These are phyloP conservation scores for Gavialis gangeticus DNA, from an alignment of 2,113 vertebrate genomes.

Conservation along the genomic window DNA sequence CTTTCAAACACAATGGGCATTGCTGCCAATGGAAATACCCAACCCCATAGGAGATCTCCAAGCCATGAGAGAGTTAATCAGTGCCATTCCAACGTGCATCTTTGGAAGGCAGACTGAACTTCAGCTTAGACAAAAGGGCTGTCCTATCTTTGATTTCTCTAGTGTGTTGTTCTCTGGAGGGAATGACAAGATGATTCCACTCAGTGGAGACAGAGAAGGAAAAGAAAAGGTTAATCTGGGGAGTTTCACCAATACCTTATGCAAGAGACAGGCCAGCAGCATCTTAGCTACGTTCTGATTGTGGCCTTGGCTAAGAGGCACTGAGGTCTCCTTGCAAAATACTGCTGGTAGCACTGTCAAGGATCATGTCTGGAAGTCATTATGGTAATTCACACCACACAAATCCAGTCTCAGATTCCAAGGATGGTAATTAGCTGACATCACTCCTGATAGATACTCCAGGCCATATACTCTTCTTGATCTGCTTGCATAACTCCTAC, in stretches of 20 bases:
- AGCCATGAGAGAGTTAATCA: slow-evolving; percentile 51
- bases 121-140: slow-evolving; percentile 35
- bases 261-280: slow-evolving; percentile 43
- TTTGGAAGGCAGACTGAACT: slow-evolving; percentile 23
- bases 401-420: slow-evolving; percentile 38
- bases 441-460: slow-evolving; percentile 41
- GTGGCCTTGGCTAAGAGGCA: slow-evolving; percentile 13
- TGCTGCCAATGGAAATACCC: slow-evolving; percentile 72
- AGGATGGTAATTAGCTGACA: slow-evolving; percentile 36
- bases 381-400: slow-evolving; percentile 40
- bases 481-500: background rate
- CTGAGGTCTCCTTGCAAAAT: slow-evolving; percentile 45
- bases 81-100: slow-evolving; percentile 43
- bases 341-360: slow-evolving; percentile 48
- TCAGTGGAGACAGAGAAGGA: slow-evolving; percentile 2
- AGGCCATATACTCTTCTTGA: background rate
- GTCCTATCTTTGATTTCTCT: slow-evolving; percentile 31
- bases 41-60: slow-evolving; percentile 59
- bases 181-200: slow-evolving; percentile 18
- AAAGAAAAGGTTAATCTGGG: slow-evolving; percentile 47
- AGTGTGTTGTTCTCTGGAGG: slow-evolving; percentile 44
- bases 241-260: slow-evolving; percentile 30
- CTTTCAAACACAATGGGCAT: slow-evolving; percentile 55
- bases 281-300: background rate
- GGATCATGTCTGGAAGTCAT: slow-evolving; percentile 64